These are phyloP conservation scores for Heliconius sara DNA, from an alignment of 2,888 invertebrate genomes.

Conservation along the genomic window DNA sequence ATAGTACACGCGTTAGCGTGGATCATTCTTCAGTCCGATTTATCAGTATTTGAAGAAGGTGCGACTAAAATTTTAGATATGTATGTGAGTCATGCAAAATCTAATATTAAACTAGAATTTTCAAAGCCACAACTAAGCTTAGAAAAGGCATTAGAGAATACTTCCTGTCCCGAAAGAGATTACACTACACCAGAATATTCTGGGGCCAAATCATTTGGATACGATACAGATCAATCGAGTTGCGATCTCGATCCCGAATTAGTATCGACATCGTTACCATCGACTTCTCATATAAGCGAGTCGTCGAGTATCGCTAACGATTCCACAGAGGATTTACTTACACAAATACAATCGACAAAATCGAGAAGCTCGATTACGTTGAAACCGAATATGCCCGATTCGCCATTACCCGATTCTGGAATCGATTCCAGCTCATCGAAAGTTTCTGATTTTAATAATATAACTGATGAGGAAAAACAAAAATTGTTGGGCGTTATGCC, in stretches of 20 bases:
- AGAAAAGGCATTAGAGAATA: constrained; percentile 88
- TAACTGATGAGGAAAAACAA: constrained; percentile 97
- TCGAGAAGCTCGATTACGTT: constrained; percentile 46
- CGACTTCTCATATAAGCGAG: constrained; percentile 81
- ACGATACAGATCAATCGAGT: constrained; percentile 79
- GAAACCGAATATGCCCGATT: constrained; percentile 78
- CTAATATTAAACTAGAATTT: constrained; percentile 85
- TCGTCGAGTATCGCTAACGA: constrained; percentile 77
- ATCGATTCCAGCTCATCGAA: constrained; percentile 73
- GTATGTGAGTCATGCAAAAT: constrained; percentile 84
- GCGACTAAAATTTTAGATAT: constrained; percentile 87
- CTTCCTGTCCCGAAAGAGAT: constrained; percentile 72
- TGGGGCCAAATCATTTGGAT: constrained; percentile 70
- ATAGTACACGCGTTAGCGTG: constrained; percentile 95
- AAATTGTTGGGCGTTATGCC: constrained; percentile 72
- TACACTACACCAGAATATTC: constrained; percentile 76
- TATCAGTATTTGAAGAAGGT: constrained; percentile 87
- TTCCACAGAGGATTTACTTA: constrained; percentile 78
- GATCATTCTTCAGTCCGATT: constrained; percentile 94
- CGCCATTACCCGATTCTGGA: constrained; percentile 78
- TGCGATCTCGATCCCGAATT: constrained; percentile 80
- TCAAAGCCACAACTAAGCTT: constrained; percentile 89
- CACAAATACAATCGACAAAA: constrained; percentile 64
- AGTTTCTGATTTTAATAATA: constrained; percentile 86
- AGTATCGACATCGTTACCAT: constrained; percentile 78